Conservation (phyloP, 2,888 invertebrate genomes). For the Troides helena region DNA sequence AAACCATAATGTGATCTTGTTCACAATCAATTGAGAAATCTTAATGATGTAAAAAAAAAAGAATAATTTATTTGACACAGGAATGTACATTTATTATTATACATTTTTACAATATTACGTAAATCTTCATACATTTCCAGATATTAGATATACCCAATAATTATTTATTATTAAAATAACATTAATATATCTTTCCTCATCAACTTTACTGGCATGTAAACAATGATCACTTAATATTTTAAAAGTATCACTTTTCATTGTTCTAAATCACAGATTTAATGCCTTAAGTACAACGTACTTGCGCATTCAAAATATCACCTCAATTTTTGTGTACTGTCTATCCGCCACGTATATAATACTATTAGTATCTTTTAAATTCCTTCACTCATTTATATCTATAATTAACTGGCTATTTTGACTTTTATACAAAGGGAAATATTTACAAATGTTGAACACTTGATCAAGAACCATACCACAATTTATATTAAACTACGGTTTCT, state of each 20-base stretch:
- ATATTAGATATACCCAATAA: constrained; percentile 5
- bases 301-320: constrained; percentile 30
- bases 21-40: neutral
- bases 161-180: constrained; percentile 15
- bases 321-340: constrained; percentile 4
- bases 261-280: constrained; percentile 31
- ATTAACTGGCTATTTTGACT: constrained; percentile 21
- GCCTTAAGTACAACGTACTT: constrained; percentile 39
- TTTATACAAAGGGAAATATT: constrained; percentile 3
- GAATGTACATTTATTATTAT: constrained; percentile 23
- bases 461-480: constrained; percentile 12
- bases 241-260: constrained; percentile 23
- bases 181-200: constrained; percentile 17
- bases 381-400: neutral
- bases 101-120: constrained; percentile 7
- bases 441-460: constrained; percentile 14
- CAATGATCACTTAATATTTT: constrained; percentile 18
- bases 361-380: constrained; percentile 1
- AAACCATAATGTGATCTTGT: neutral
- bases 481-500: neutral
- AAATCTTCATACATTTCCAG: constrained; percentile 13
- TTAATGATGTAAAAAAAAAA: neutral
- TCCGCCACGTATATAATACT: constrained; percentile 9
- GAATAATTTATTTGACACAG: constrained; percentile 4
- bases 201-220: constrained; percentile 25